These are phyloP conservation scores for Propithecus coquereli DNA, from an alignment of 2,113 vertebrate species.

Conservation along the genomic window DNA sequence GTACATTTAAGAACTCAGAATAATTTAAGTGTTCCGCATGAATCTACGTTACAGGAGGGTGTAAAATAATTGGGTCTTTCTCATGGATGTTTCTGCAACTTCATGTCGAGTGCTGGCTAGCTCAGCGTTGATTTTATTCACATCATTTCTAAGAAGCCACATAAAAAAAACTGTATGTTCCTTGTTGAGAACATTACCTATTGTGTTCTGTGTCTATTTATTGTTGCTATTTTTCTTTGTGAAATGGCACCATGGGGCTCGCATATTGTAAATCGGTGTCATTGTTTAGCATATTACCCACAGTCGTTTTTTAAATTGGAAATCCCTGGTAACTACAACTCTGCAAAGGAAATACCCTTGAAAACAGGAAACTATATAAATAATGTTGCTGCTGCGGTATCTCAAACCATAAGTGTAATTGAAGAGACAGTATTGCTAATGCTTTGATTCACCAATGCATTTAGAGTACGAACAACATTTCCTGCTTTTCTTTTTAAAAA, in stretches of 20 bases:
- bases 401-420: slow-evolving; percentile 56
- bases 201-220: background rate
- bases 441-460: slow-evolving; percentile 58
- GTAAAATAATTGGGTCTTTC: background rate
- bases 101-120: rapidly evolving
- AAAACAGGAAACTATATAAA: slow-evolving; percentile 51
- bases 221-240: background rate
- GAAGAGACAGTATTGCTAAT: slow-evolving; percentile 59
- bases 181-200: background rate
- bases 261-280: background rate
- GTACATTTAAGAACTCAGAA: background rate
- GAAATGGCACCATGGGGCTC: background rate
- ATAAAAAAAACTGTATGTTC: background rate
- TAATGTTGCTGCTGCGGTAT: slow-evolving; percentile 45
- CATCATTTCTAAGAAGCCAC: background rate
- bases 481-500: slow-evolving; percentile 59
- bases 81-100: background rate
- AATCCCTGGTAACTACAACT: slow-evolving; percentile 4
- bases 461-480: slow-evolving; percentile 56
- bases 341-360: slow-evolving; percentile 26
- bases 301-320: slow-evolving; percentile 41
- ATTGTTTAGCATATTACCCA: background rate
- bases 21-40: background rate
- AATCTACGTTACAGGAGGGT: background rate
- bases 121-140: background rate